Evolutionary conservation across 2,113 vertebrate genomes (phyloP).

Genomic region (Corythoichthys intestinalis): DNA sequence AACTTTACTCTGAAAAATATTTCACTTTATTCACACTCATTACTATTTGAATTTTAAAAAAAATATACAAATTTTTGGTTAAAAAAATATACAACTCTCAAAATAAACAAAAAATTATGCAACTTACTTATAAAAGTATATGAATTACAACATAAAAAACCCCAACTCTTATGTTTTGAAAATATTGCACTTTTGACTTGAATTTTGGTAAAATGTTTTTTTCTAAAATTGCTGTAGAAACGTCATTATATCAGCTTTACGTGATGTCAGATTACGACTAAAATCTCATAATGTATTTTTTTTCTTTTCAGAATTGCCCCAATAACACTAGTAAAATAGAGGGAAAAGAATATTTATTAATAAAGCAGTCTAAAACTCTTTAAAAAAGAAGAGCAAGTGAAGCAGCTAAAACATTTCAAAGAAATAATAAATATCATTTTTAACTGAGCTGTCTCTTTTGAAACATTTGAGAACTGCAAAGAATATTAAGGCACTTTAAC

Average conservation of each 20-base stretch:
- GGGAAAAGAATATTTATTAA: slow-evolving; percentile 36
- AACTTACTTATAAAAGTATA: neutral
- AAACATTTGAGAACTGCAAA: slow-evolving; percentile 59
- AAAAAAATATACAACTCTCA: slow-evolving; percentile 3
- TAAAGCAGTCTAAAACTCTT: slow-evolving; percentile 29
- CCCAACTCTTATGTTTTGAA: too few species aligned
- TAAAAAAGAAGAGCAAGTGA: slow-evolving; percentile 40
- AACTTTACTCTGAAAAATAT: neutral
- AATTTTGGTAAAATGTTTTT: neutral
- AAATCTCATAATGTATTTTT: neutral
- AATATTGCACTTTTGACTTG: neutral
- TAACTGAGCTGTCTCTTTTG: slow-evolving; percentile 24
- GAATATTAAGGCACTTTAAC: slow-evolving; percentile 72
- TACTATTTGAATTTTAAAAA: neutral
- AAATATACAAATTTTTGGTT: slow-evolving; percentile 15
- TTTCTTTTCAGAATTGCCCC: neutral
- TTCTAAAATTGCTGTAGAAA: neutral
- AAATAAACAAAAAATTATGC: too few species aligned
- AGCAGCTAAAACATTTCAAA: slow-evolving; percentile 45
- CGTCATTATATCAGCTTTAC: too few species aligned
- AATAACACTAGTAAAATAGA: slow-evolving; percentile 31
- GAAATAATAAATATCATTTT: slow-evolving; percentile 22
- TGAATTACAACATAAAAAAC: too few species aligned
- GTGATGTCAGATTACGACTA: neutral
- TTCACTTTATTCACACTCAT: neutral